Percentiles rank a stretch among this genome's conserved stretches.
Conservation (phyloP, 2,888 invertebrate genomes). For the Eristalinus sepulchralis region DNA sequence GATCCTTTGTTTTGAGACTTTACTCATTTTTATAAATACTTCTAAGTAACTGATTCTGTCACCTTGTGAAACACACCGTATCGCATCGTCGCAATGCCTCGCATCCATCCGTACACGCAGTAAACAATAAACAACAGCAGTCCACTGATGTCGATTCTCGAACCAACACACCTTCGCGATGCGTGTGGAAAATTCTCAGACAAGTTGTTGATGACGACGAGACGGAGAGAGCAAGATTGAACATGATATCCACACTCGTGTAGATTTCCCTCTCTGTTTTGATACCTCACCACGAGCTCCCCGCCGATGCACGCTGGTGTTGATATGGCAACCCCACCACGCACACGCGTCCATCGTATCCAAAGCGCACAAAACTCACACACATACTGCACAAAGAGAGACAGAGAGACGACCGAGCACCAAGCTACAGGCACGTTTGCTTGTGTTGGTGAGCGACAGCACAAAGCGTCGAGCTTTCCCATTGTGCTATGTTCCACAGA, state of each 20-base stretch:
- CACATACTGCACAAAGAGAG: neutral
- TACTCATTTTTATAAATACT: neutral
- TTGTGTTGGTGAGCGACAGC: neutral
- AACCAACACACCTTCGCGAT: neutral
- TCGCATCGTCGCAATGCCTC: neutral
- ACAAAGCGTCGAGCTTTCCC: conserved; percentile 47
- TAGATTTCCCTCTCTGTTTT: conserved; percentile 66
- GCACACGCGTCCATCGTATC: neutral
- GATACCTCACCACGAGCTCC: conserved; percentile 34
- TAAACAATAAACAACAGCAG: conserved; percentile 19
- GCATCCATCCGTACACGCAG: neutral
- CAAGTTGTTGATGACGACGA: neutral
- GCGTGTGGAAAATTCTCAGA: neutral
- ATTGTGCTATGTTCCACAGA: conserved; percentile 65
- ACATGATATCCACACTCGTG: neutral
- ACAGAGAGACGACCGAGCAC: neutral
- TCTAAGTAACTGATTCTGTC: neutral
- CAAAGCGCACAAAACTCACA: neutral
- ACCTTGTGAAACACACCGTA: conserved; percentile 7
- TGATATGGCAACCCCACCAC: conserved; percentile 2
- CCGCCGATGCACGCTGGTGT: neutral
- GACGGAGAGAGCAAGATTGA: neutral
- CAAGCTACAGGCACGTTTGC: neutral
- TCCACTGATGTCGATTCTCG: conserved; percentile 4
- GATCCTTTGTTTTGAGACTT: neutral